phyloP scores from a whole-genome alignment of 2,797 vertebrate genomes.

The Diplodus puntazzo region DNA sequence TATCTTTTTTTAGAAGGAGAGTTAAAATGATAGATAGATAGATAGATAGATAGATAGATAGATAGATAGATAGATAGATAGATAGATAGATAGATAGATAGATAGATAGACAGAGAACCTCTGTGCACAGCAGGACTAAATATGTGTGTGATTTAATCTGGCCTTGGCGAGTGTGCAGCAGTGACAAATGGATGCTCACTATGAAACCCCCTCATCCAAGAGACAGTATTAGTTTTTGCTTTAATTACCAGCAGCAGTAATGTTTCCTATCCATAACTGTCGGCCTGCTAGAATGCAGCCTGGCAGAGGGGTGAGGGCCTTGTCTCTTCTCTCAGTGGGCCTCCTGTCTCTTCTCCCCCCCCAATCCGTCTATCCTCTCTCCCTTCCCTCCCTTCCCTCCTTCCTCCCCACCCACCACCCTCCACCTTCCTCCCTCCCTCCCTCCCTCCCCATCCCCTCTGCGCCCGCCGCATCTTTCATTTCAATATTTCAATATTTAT shows the following conservation, averaged over 20 bases:
- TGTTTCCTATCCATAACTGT: conserved; percentile 99
- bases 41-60: conserved; percentile 14
- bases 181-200: conserved; percentile 94
- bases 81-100: conserved; percentile 55
- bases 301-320: conserved; percentile 94
- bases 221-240: conserved; percentile 98
- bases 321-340: conserved; percentile 96
- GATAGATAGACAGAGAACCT: conserved; percentile 54
- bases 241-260: conserved; percentile 98
- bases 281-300: conserved; percentile 92
- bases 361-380: conserved; percentile 85
- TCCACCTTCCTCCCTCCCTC: conserved; percentile 69
- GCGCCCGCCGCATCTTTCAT: conserved; percentile 91
- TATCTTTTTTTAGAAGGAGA: not conserved
- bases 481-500: conserved; percentile 99
- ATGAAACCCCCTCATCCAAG: conserved; percentile 92
- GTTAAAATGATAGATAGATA: not conserved
- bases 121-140: conserved; percentile 81
- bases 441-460: conserved; percentile 82
- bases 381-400: conserved; percentile 77
- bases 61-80: conserved; percentile 19
- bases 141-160: conserved; percentile 92
- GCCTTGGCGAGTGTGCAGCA: conserved; percentile 86
- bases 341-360: conserved; percentile 89
- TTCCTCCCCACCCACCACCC: conserved; percentile 82